These are phyloP conservation scores for Rhea pennata DNA, from an alignment of 2,113 vertebrate genomes.

Conservation along the genomic window DNA sequence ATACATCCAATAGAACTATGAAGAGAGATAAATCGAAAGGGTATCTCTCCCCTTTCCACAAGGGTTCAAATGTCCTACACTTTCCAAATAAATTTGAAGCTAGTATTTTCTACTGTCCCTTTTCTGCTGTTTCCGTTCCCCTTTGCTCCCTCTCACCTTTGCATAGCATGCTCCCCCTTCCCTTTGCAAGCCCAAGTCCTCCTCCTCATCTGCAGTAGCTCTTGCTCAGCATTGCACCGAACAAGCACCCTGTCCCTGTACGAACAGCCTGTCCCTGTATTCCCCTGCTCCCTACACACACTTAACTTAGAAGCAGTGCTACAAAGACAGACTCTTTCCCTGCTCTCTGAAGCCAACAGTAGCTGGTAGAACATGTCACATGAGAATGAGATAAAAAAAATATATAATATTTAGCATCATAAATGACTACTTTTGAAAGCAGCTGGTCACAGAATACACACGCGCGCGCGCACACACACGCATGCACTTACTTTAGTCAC, in stretches of 20 bases:
- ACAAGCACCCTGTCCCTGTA: neutral
- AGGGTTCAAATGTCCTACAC: neutral
- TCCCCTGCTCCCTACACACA: neutral
- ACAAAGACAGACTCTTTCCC: neutral
- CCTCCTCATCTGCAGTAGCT: neutral
- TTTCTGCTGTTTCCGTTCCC: neutral
- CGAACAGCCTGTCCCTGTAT: neutral
- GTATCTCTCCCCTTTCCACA: neutral
- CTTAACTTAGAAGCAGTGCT: neutral
- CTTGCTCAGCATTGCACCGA: neutral
- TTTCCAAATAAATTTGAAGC: neutral
- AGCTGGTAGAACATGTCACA: neutral
- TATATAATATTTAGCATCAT: neutral
- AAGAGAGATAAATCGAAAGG: too few relatives aligned
- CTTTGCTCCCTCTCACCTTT: neutral
- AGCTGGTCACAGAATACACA: neutral
- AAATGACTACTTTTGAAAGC: neutral
- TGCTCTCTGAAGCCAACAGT: neutral
- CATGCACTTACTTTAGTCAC: neutral
- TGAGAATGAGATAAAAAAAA: neutral
- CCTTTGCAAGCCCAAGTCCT: neutral
- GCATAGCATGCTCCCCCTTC: neutral
- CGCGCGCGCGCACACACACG: too few relatives aligned
- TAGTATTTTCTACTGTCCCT: neutral
- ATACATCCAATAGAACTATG: too few relatives aligned